Conservation (phyloP, 2,113 vertebrate species). For the Acrocephalus arundinaceus region DNA sequence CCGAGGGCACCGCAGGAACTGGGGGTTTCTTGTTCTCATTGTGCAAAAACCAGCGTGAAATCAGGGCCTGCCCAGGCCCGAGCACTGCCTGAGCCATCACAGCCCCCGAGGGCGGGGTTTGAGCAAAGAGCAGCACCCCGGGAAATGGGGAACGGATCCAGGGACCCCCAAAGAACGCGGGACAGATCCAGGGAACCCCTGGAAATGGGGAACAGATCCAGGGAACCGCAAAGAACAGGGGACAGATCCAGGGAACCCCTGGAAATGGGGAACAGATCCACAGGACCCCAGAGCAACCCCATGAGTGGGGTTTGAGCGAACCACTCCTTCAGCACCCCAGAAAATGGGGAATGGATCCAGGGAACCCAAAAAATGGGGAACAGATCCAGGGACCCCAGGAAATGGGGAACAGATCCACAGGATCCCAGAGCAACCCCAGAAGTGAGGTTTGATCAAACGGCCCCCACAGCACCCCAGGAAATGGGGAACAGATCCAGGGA, state of each 20-base stretch:
- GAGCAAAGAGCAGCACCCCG: neutral
- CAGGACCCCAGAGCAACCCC: too few relatives aligned
- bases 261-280: too few relatives aligned
- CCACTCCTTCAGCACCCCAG: too few relatives aligned
- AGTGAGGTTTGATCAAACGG: too few relatives aligned
- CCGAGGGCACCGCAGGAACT: neutral
- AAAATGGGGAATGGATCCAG: neutral
- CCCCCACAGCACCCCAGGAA: too few relatives aligned
- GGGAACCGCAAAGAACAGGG: too few relatives aligned
- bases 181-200: too few relatives aligned
- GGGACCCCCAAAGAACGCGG: too few relatives aligned
- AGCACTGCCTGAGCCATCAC: neutral
- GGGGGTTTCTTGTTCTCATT: neutral
- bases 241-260: too few relatives aligned
- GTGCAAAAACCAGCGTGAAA: neutral
- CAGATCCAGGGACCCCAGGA: too few relatives aligned
- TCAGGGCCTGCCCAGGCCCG: neutral
- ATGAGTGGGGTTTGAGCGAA: too few relatives aligned
- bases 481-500: neutral
- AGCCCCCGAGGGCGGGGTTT: neutral
- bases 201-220: neutral
- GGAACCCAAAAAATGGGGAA: too few relatives aligned
- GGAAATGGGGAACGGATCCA: neutral
- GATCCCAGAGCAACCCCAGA: neutral
- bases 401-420: neutral